Evolutionary conservation across 2,113 vertebrate genomes (phyloP), one percentile per base, ranked within the genome.

Genomic region (Rhagologus leucostigma): DNA sequence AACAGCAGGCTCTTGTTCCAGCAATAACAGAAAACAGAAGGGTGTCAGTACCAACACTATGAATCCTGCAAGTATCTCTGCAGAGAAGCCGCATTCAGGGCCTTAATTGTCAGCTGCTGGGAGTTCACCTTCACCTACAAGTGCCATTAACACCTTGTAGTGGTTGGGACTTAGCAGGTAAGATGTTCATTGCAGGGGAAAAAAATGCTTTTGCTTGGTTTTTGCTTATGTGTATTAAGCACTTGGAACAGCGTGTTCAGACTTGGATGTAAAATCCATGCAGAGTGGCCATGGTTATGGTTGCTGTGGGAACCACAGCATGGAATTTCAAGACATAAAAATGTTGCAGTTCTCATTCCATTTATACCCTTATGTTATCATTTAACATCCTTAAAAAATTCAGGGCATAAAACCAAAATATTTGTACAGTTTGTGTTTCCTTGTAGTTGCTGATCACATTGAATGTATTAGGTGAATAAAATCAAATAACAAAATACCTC

Each of bases 271-370:
- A 30, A 59, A 52, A 78, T 52, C 37, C 32, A 14, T 52, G 53
- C 37, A 3, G 46, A 60, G 87, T 70, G 78, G 50, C 84, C 26
- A 13, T 60, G 52, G 90, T 92, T 94, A 81, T 85, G 37, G 95
- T 96, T 95, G 90, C 94, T 90, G 81, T 95, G 87, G 96, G 80
- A 96, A 93, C 91, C 64, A 41, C 11, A 10, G 74, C 67, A 6
- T 11, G 60, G 64, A 53, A 67, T 91, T 88, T 75, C 64, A 83
- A 74, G 85, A 56, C 88, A 19, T 20, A 33, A 74, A 87, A 89
- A 44, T 35, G 44, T 52, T 82, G 74, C 74, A 46, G 35, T 78
- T 90, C 56, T 91, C 24, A 60, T 55, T 67, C 79, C 60, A 27
- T 69, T 87, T 87, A 84, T 69, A 90, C 46, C 35, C 33, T 55